A percentile compares a stretch with the other conserved stretches of the same genome.
phyloP scores from a whole-genome alignment of 2,113 vertebrate genomes.

The Epinephelus lanceolatus region DNA sequence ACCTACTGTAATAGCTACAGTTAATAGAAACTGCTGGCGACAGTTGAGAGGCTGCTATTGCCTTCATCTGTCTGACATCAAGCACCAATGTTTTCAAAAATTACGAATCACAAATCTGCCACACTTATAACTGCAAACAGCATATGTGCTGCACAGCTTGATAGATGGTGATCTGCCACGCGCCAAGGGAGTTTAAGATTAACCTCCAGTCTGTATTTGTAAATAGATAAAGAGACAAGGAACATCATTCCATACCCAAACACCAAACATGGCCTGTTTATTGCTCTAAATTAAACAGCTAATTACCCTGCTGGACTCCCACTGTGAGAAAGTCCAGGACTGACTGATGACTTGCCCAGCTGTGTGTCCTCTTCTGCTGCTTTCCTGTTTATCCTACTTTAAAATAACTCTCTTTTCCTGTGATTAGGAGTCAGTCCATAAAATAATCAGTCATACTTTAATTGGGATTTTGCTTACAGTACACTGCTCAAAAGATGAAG shows the following conservation, averaged over 20 bases:
- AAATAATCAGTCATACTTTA: not conserved
- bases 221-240: not conserved
- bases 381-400: constrained; percentile 6
- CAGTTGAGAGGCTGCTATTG: too few relatives aligned
- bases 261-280: constrained; percentile 1
- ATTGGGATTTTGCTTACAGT: not conserved
- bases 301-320: not conserved
- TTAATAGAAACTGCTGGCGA: too few relatives aligned
- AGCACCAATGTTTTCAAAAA: too few relatives aligned
- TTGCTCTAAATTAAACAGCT: not conserved
- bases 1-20: too few relatives aligned
- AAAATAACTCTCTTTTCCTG: not conserved
- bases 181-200: too few relatives aligned
- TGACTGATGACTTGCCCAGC: not conserved
- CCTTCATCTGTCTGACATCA: too few relatives aligned
- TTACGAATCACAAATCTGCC: too few relatives aligned
- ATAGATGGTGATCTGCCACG: too few relatives aligned
- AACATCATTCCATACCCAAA: not conserved
- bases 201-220: too few relatives aligned
- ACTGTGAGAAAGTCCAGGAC: constrained; percentile 27
- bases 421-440: not conserved
- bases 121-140: too few relatives aligned
- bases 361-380: not conserved
- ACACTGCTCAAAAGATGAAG: too few relatives aligned
- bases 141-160: too few relatives aligned